Evolutionary conservation across 2,113 vertebrate species (phyloP).

Genomic region (Pachycephala philippinensis): DNA sequence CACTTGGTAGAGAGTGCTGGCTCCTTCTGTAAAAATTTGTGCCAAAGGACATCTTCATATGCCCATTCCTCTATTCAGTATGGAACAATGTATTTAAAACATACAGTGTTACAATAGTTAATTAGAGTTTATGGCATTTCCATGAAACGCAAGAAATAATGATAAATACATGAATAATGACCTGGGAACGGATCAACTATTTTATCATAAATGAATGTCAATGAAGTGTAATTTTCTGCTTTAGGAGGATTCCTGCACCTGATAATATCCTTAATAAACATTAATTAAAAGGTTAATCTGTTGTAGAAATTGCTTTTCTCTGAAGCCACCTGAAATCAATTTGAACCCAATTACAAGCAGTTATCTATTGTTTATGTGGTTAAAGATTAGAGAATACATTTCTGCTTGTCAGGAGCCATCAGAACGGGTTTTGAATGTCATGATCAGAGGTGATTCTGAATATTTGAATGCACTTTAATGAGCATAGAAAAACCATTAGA

Average conservation of each 20-base stretch:
- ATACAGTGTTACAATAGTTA: background rate
- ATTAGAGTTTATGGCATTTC: slow-evolving; percentile 2
- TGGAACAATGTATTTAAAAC: background rate
- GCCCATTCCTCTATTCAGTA: background rate
- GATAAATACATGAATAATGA: slow-evolving; percentile 61
- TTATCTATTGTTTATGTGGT: slow-evolving; percentile 80
- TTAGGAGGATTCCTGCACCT: slow-evolving; percentile 73
- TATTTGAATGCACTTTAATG: slow-evolving; percentile 76
- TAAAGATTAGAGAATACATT: slow-evolving; percentile 77
- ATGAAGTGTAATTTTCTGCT: slow-evolving; percentile 75
- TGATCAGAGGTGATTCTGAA: slow-evolving; percentile 70
- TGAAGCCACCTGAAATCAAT: slow-evolving; percentile 85
- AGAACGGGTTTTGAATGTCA: slow-evolving; percentile 68
- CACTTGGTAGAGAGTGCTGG: background rate
- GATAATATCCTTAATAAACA: slow-evolving; percentile 78
- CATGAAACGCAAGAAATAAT: slow-evolving; percentile 28
- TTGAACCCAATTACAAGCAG: slow-evolving; percentile 79
- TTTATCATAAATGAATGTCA: slow-evolving; percentile 72
- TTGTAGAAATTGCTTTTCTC: slow-evolving; percentile 82
- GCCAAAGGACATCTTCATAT: background rate
- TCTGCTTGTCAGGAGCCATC: slow-evolving; percentile 69
- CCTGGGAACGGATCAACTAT: slow-evolving; percentile 49
- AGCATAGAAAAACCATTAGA: slow-evolving; percentile 76
- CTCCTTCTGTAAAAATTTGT: background rate
- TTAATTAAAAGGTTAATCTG: slow-evolving; percentile 85